phyloP scores from a whole-genome alignment of 2,113 vertebrate species.

The Ursus arctos region DNA sequence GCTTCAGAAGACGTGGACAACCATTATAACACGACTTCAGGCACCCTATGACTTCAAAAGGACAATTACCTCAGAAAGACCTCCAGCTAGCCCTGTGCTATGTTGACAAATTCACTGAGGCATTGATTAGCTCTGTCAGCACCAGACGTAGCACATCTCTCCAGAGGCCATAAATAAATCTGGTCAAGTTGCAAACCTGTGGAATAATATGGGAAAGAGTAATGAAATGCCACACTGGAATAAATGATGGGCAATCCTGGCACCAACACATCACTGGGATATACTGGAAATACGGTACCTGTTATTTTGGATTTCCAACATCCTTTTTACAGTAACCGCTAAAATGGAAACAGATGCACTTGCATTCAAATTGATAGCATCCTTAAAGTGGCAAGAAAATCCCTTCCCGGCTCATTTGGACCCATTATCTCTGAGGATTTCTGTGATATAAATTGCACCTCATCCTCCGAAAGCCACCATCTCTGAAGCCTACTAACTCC shows the following conservation, averaged over 20 bases:
- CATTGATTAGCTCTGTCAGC: slow-evolving; percentile 16
- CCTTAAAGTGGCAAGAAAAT: slow-evolving; percentile 56
- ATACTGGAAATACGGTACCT: slow-evolving; percentile 8
- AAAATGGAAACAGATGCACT: slow-evolving; percentile 47
- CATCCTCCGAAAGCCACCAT: slow-evolving; percentile 16
- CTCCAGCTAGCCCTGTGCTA: neutral
- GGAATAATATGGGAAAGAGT: slow-evolving; percentile 6
- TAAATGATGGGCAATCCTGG: neutral
- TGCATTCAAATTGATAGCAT: neutral
- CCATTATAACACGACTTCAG: neutral
- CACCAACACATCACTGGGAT: neutral
- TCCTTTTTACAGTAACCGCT: slow-evolving; percentile 47
- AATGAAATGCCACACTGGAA: slow-evolving; percentile 1
- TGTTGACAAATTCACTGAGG: slow-evolving; percentile 34
- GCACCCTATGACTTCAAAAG: neutral
- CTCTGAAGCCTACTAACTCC: neutral
- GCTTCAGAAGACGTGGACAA: neutral
- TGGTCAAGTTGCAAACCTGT: slow-evolving; percentile 48
- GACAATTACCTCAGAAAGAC: neutral
- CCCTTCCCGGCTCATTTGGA: neutral
- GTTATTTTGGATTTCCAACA: slow-evolving; percentile 52
- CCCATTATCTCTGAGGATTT: slow-evolving; percentile 30
- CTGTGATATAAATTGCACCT: slow-evolving; percentile 42
- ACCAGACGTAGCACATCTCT: neutral
- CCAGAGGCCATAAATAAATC: slow-evolving; percentile 31